These are phyloP conservation scores for Euura saliciscinereae DNA, from an alignment of 1,140 invertebrate species.

Conservation along the genomic window DNA sequence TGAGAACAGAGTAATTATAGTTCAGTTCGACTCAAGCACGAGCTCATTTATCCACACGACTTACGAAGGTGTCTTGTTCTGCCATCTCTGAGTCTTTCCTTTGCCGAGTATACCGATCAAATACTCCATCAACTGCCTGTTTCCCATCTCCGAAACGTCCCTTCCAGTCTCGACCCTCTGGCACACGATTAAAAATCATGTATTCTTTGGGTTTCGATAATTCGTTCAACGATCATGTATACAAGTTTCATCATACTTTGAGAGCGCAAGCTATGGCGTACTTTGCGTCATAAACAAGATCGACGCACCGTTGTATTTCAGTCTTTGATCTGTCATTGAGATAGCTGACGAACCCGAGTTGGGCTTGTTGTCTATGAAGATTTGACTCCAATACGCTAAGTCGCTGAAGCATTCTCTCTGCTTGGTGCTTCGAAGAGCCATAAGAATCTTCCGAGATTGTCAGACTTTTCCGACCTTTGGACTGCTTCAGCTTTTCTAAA, in stretches of 20 bases:
- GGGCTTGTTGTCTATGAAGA: slow-evolving; percentile 33
- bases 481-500: background rate
- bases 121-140: background rate
- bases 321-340: slow-evolving; percentile 18
- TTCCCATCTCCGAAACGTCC: slow-evolving; percentile 6
- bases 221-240: slow-evolving; percentile 23
- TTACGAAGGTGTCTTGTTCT: background rate
- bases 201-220: background rate
- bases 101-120: slow-evolving; percentile 1
- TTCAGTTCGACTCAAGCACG: background rate
- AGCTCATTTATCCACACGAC: background rate
- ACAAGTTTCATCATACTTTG: slow-evolving; percentile 26
- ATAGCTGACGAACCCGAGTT: slow-evolving; percentile 24
- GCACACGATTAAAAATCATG: background rate
- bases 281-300: slow-evolving; percentile 37
- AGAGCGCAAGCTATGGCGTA: slow-evolving; percentile 34
- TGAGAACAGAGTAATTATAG: slow-evolving; percentile 11
- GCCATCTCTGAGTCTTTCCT: background rate
- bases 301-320: slow-evolving; percentile 23
- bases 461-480: background rate
- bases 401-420: slow-evolving; percentile 7
- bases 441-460: slow-evolving; percentile 18
- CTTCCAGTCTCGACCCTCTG: background rate
- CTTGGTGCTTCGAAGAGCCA: background rate
- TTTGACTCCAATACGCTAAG: slow-evolving; percentile 28